Percentiles rank a stretch among this genome's conserved stretches.
phyloP scores from a whole-genome alignment of 2,113 vertebrate genomes.

The Prochilodus magdalenae region DNA sequence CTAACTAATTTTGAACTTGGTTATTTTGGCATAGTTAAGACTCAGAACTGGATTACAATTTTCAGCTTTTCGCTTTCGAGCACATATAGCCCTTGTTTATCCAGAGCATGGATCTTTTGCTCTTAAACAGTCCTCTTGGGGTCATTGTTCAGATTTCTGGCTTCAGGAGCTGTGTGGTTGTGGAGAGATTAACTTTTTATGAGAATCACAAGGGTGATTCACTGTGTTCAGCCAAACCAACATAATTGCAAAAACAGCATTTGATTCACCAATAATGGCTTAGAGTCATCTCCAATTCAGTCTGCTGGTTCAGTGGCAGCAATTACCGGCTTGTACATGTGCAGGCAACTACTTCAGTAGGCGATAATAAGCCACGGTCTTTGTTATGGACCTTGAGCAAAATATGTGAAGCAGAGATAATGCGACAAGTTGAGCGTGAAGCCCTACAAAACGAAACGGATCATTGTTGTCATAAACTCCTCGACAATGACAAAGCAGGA shows the following conservation, averaged over 20 bases:
- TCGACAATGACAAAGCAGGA: conserved; percentile 67
- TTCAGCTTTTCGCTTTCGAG: neutral
- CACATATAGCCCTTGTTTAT: neutral
- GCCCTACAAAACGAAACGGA: conserved; percentile 66
- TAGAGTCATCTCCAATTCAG: conserved; percentile 73
- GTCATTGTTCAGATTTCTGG: conserved; percentile 20
- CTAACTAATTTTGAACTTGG: too few species aligned
- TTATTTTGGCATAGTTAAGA: too few species aligned
- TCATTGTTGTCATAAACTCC: conserved; percentile 65
- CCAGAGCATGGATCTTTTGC: neutral
- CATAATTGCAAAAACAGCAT: conserved; percentile 73
- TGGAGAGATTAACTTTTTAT: conserved; percentile 48
- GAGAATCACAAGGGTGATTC: conserved; percentile 53
- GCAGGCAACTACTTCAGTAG: conserved; percentile 71
- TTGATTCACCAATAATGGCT: conserved; percentile 73
- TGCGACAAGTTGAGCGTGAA: conserved; percentile 63
- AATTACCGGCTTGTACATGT: conserved; percentile 73
- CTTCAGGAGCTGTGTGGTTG: conserved; percentile 23
- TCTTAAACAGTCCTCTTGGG: neutral
- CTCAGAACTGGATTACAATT: too few species aligned
- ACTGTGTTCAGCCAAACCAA: conserved; percentile 64
- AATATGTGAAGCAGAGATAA: conserved; percentile 72
- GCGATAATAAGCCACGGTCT: conserved; percentile 77
- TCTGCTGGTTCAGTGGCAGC: conserved; percentile 69
- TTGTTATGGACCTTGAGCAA: conserved; percentile 75